Percentiles rank a stretch among this genome's conserved stretches.
Evolutionary conservation across 2,888 invertebrate species (phyloP).

Genomic region (Callosobruchus maculatus): DNA sequence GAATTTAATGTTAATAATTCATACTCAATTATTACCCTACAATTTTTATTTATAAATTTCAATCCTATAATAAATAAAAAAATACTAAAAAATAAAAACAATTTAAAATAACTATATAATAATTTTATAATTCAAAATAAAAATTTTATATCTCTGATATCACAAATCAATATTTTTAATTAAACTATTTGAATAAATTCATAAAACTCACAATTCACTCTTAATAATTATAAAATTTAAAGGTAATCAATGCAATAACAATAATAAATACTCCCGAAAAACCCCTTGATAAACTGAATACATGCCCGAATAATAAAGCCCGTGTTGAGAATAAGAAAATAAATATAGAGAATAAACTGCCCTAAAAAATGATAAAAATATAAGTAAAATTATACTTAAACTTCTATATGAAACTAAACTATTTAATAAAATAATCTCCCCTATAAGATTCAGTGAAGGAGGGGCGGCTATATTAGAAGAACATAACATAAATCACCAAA

Average conservation of each 20-base stretch:
- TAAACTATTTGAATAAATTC: slow-evolving; percentile 64
- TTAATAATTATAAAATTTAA: slow-evolving; percentile 62
- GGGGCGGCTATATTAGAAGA: slow-evolving; percentile 64
- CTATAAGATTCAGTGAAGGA: slow-evolving; percentile 61
- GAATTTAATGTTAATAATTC: slow-evolving; percentile 55
- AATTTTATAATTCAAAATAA: slow-evolving; percentile 53
- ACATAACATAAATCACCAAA: slow-evolving; percentile 65
- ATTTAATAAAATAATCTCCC: slow-evolving; percentile 64
- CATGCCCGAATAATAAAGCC: slow-evolving; percentile 51
- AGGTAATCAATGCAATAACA: slow-evolving; percentile 61
- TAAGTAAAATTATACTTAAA: slow-evolving; percentile 49
- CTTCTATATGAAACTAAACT: slow-evolving; percentile 55
- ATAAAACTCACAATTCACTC: slow-evolving; percentile 51
- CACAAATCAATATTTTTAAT: slow-evolving; percentile 66
- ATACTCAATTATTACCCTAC: slow-evolving; percentile 56
- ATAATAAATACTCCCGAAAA: slow-evolving; percentile 58
- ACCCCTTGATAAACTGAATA: slow-evolving; percentile 53
- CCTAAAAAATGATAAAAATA: slow-evolving; percentile 59
- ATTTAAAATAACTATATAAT: slow-evolving; percentile 45
- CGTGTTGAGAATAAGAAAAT: slow-evolving; percentile 63
- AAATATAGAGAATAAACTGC: slow-evolving; percentile 62
- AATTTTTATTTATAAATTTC: slow-evolving; percentile 47
- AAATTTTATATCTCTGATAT: slow-evolving; percentile 56
- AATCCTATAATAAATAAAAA: slow-evolving; percentile 45
- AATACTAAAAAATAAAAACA: slow-evolving; percentile 52